Evolutionary conservation across 2,113 vertebrate genomes (phyloP).

Genomic region (Aplodontia rufa): DNA sequence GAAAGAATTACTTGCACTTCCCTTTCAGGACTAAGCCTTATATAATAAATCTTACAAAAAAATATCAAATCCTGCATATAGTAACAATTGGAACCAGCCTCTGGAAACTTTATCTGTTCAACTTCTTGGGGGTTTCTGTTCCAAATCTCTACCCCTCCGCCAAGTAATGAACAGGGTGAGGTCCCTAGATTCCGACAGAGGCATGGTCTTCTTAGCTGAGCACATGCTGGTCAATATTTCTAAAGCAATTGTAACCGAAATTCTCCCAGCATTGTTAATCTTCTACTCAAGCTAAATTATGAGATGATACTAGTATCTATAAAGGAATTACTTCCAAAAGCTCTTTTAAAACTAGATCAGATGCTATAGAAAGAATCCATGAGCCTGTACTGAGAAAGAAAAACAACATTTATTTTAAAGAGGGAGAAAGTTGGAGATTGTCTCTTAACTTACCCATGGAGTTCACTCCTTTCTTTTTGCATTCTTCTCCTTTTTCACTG

Average conservation of each 20-base stretch:
- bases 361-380: not conserved
- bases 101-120: not conserved
- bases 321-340: not conserved
- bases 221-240: not conserved
- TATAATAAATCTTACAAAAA: not conserved
- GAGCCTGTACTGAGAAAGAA: not conserved
- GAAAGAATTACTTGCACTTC: conserved; percentile 43
- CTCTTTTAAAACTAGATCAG: not conserved
- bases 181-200: not conserved
- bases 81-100: not conserved
- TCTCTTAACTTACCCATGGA: not conserved
- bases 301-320: not conserved
- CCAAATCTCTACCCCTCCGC: not conserved
- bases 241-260: not conserved
- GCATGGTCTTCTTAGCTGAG: not conserved
- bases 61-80: not conserved
- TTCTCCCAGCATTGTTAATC: not conserved
- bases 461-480: not conserved
- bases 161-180: not conserved
- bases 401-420: not conserved
- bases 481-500: not conserved
- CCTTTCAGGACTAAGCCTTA: not conserved
- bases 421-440: not conserved
- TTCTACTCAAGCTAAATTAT: not conserved
- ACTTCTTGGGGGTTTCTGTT: not conserved